Evolutionary conservation across 2,797 vertebrate species (phyloP).

Genomic region (Scleropages formosus): DNA sequence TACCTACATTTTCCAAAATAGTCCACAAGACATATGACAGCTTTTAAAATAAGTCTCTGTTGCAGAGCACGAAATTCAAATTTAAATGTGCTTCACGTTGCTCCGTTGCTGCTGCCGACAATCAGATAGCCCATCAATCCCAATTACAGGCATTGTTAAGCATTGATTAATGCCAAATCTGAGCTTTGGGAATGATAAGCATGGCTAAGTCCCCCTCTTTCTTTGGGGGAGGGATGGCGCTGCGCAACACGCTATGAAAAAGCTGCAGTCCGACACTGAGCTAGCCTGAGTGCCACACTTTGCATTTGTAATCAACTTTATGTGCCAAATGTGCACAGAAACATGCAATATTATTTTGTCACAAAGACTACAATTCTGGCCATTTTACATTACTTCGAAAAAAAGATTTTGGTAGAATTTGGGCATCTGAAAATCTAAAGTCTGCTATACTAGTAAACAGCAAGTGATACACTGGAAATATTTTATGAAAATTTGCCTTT

Average conservation of each 20-base stretch:
- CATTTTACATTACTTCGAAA: too few relatives aligned
- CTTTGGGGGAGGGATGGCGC: constrained; percentile 19
- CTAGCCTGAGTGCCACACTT: neutral
- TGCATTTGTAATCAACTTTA: too few relatives aligned
- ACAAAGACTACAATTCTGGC: too few relatives aligned
- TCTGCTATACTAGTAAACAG: too few relatives aligned
- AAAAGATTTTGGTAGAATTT: too few relatives aligned
- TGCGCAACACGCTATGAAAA: constrained; percentile 59
- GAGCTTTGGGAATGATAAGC: constrained; percentile 42
- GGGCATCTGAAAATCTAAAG: too few relatives aligned
- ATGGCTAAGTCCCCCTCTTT: constrained; percentile 25
- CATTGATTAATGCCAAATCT: constrained; percentile 39
- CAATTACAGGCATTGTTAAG: constrained; percentile 58
- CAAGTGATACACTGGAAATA: too few relatives aligned
- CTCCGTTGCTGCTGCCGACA: constrained; percentile 33
- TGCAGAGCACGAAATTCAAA: constrained; percentile 33
- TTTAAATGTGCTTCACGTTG: constrained; percentile 29
- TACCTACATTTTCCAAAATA: constrained; percentile 1
- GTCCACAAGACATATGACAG: neutral
- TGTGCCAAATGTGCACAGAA: too few relatives aligned
- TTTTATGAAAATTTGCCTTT: too few relatives aligned
- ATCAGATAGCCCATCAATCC: constrained; percentile 48
- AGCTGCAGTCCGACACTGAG: constrained; percentile 38
- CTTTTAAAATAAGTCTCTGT: constrained; percentile 18
- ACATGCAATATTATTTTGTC: too few relatives aligned